Evolutionary conservation across 2,888 invertebrate genomes (phyloP), one percentile per base, ranked within the genome.

Genomic region (Coenonympha glycerion): DNA sequence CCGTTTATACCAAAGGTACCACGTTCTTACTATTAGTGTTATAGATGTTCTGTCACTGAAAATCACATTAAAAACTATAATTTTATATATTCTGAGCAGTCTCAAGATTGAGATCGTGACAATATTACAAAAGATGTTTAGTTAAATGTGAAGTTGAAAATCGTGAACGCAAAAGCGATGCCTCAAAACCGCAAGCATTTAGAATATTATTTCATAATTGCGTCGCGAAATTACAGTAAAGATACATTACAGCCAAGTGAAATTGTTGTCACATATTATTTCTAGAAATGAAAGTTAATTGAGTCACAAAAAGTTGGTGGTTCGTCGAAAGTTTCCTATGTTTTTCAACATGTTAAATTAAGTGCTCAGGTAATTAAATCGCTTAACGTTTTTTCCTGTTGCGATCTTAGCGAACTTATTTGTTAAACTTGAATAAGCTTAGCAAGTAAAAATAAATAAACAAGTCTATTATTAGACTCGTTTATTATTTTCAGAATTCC

Each of bases 1-100:
- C 95, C 95, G 40, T 91, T 91, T 66, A 95, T 98, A 71, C 97
- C 97, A 15, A 58, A 58, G 58, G 58, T 58, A 57, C 13, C 9
- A 15, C n/a, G n/a, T n/a, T n/a, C 5, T 26, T 30, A 18, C 19
- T 13, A 24, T 13, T 39, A 22, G 24, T 13, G 13, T 36, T n/a
- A 6, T 9, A 15, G 13, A n/a, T 13, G n/a, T n/a, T n/a, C n/a
- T n/a, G n/a, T n/a, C n/a, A n/a, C n/a, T n/a, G n/a, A n/a, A n/a
- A n/a, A n/a, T n/a, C n/a, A n/a, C n/a, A n/a, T n/a, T n/a, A n/a
- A n/a, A n/a, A n/a, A n/a, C n/a, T n/a, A n/a, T n/a, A n/a, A n/a
- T n/a, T n/a, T n/a, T n/a, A n/a, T n/a, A n/a, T n/a, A n/a, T n/a
- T n/a, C n/a, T n/a, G n/a, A n/a, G n/a, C n/a, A n/a, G n/a, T n/a